Conservation (phyloP, 2,888 invertebrate genomes). For the Ormyrus labotus region DNA sequence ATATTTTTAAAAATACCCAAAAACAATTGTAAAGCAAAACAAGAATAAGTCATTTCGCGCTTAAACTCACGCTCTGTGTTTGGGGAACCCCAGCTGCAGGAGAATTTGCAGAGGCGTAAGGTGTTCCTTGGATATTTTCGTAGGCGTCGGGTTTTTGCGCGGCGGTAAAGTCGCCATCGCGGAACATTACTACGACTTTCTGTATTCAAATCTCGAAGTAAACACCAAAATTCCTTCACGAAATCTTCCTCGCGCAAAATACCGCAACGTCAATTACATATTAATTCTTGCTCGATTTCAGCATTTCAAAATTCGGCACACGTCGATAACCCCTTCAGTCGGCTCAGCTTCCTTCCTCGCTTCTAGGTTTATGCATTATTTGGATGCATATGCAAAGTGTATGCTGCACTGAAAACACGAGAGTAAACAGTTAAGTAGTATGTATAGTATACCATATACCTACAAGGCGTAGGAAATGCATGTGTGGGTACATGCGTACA, state of each 20-base stretch:
- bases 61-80: constrained; percentile 88
- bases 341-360: too few species aligned
- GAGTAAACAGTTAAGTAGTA: not conserved
- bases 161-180: constrained; percentile 87
- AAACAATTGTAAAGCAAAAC: too few species aligned
- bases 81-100: constrained; percentile 92
- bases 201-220: constrained; percentile 10
- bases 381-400: not conserved
- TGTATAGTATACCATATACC: too few species aligned
- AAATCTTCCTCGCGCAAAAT: too few species aligned
- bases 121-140: constrained; percentile 85
- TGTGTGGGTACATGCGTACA: too few species aligned
- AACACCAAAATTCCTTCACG: not conserved
- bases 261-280: too few species aligned
- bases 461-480: too few species aligned
- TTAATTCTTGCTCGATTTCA: too few species aligned
- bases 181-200: constrained; percentile 61
- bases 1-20: too few species aligned
- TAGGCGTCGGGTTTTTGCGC: constrained; percentile 84
- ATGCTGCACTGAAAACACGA: not conserved
- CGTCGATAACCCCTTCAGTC: too few species aligned
- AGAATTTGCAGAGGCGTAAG: constrained; percentile 88
- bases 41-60: too few species aligned
- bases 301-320: too few species aligned
- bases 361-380: not conserved